These are phyloP conservation scores for Macaria liturata DNA, from an alignment of 2,888 invertebrate genomes.

Conservation along the genomic window DNA sequence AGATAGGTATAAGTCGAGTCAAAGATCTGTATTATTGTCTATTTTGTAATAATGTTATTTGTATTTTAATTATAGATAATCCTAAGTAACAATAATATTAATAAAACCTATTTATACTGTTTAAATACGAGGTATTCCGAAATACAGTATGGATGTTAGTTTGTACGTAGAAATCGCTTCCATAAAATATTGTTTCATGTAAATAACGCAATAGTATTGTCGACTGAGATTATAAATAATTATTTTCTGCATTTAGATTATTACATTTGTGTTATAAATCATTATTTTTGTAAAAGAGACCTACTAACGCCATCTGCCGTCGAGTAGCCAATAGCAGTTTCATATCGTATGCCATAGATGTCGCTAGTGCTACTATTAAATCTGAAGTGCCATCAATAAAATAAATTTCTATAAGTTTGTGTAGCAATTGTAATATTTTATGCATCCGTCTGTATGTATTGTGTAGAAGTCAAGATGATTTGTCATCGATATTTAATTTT, in stretches of 20 bases:
- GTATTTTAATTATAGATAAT: slow-evolving; percentile 65
- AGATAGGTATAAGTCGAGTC: slow-evolving; percentile 78
- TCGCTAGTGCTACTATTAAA: too few relatives aligned
- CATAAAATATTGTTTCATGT: slow-evolving; percentile 60
- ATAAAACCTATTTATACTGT: slow-evolving; percentile 68
- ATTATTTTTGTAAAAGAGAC: slow-evolving; percentile 38
- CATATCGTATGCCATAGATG: slow-evolving; percentile 2
- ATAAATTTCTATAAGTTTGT: too few relatives aligned
- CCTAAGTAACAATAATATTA: slow-evolving; percentile 56
- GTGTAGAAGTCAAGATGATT: too few relatives aligned
- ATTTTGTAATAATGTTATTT: slow-evolving; percentile 81
- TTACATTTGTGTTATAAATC: slow-evolving; percentile 47
- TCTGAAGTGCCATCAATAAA: too few relatives aligned
- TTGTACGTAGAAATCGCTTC: slow-evolving; percentile 66
- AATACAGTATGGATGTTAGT: slow-evolving; percentile 70
- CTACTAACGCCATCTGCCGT: slow-evolving; percentile 54
- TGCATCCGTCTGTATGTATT: too few relatives aligned
- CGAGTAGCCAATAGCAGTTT: slow-evolving; percentile 28
- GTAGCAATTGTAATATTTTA: too few relatives aligned
- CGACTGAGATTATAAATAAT: slow-evolving; percentile 70
- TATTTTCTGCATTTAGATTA: slow-evolving; percentile 67
- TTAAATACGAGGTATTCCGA: slow-evolving; percentile 80
- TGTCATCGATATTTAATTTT: too few relatives aligned
- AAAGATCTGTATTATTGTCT: slow-evolving; percentile 83
- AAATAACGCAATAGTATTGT: slow-evolving; percentile 68